Percentiles rank a stretch among this genome's conserved stretches.
These are phyloP conservation scores for Chinchilla lanigera DNA, from an alignment of 2,113 vertebrate genomes.

Conservation along the genomic window DNA sequence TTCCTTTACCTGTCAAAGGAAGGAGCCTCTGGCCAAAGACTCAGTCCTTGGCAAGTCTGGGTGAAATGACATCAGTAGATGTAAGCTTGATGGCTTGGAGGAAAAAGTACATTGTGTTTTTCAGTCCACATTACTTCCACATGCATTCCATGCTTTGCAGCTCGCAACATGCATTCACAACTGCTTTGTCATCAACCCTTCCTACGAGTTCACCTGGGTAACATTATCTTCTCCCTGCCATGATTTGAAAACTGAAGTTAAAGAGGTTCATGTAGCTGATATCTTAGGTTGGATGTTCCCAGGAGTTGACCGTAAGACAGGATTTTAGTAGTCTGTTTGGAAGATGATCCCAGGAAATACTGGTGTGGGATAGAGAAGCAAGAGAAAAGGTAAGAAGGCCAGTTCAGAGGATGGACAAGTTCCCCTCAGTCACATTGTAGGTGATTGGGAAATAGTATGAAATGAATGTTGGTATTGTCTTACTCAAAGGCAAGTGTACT, in stretches of 20 bases:
- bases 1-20: slow-evolving; percentile 53
- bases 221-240: not conserved
- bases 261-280: not conserved
- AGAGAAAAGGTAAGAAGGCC: not conserved
- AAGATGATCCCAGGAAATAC: not conserved
- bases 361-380: accelerated
- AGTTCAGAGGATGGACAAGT: not conserved
- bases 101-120: not conserved
- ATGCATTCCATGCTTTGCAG: not conserved
- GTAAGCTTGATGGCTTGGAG: not conserved
- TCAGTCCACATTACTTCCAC: accelerated
- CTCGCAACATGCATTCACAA: not conserved
- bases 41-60: not conserved
- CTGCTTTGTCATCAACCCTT: not conserved
- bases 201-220: too few species aligned
- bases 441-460: too few species aligned
- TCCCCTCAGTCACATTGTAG: not conserved
- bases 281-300: not conserved
- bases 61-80: not conserved
- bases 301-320: not conserved
- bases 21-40: slow-evolving; percentile 35
- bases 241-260: not conserved
- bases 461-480: not conserved
- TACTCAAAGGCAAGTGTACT: not conserved
- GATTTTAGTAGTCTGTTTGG: not conserved